phyloP scores from a whole-genome alignment of 2,888 invertebrate species.

The Eupithecia pulchellata region DNA sequence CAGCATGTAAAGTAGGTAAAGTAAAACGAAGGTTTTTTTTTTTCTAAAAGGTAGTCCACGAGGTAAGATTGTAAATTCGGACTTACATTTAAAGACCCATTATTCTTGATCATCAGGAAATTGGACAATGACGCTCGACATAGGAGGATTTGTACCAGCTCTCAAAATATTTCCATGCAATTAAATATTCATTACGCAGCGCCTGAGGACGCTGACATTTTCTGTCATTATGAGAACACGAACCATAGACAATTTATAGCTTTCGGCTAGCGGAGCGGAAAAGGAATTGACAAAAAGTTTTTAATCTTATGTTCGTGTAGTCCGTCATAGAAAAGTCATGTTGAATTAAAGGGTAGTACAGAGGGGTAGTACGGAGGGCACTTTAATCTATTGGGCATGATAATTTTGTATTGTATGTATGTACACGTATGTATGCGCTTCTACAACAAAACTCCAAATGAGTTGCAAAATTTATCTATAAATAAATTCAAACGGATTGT shows the following conservation, averaged over 20 bases:
- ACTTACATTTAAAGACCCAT: slow-evolving; percentile 31
- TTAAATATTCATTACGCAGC: slow-evolving; percentile 79
- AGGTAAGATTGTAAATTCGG: background rate
- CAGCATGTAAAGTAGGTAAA: background rate
- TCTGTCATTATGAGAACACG: slow-evolving; percentile 72
- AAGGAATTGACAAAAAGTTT: slow-evolving; percentile 18
- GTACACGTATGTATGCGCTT: too few species aligned
- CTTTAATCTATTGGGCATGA: background rate
- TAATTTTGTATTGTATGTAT: background rate
- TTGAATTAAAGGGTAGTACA: background rate
- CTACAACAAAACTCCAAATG: too few species aligned
- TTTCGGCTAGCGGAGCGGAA: slow-evolving; percentile 45
- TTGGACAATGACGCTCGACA: slow-evolving; percentile 63
- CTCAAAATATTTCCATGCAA: slow-evolving; percentile 73
- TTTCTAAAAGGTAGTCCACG: background rate
- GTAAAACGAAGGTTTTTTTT: background rate
- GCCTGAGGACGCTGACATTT: slow-evolving; percentile 66
- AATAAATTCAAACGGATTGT: too few species aligned
- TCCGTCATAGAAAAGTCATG: background rate
- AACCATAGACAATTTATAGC: slow-evolving; percentile 37
- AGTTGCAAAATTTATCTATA: too few species aligned
- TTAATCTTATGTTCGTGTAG: background rate
- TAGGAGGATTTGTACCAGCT: slow-evolving; percentile 45
- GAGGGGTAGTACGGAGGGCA: too few species aligned
- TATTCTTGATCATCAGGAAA: slow-evolving; percentile 63